These are phyloP conservation scores for Metacarcinus magister DNA, from an alignment of 2,888 invertebrate genomes.

Conservation along the genomic window DNA sequence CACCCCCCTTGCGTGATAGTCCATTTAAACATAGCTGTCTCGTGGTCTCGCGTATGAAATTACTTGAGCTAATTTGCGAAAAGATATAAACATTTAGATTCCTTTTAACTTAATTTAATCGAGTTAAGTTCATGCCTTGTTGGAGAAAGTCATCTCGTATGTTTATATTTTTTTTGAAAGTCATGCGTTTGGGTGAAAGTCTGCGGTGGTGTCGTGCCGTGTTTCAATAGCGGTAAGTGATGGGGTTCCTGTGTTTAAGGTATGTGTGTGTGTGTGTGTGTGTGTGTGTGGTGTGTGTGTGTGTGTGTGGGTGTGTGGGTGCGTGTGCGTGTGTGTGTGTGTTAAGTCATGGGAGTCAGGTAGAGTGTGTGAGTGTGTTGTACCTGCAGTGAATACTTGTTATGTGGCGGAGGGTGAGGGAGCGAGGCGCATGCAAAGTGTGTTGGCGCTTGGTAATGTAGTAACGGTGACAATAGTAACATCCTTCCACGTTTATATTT, in stretches of 20 bases:
- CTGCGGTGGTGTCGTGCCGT: background rate
- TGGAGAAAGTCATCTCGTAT: background rate
- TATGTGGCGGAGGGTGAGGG: no score
- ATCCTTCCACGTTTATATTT: background rate
- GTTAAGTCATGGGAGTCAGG: background rate
- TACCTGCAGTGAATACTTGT: no score
- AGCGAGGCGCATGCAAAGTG: no score
- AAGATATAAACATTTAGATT: background rate
- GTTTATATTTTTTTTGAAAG: background rate
- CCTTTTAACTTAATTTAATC: background rate
- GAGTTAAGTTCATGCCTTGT: background rate
- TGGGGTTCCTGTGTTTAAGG: background rate
- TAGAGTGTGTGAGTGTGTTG: background rate
- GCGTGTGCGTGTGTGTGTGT: background rate
- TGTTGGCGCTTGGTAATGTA: no score
- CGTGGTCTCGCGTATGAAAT: background rate
- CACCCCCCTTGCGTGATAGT: background rate
- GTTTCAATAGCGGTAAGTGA: background rate
- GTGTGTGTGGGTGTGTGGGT: background rate
- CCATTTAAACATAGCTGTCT: background rate
- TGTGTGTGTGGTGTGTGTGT: conserved; percentile 21
- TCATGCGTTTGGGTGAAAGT: background rate
- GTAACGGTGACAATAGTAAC: no score
- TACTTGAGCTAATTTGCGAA: background rate
- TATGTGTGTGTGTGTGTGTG: conserved; percentile 51